Conservation (phyloP, 2,888 invertebrate species). For the Plemyria rubiginata region DNA sequence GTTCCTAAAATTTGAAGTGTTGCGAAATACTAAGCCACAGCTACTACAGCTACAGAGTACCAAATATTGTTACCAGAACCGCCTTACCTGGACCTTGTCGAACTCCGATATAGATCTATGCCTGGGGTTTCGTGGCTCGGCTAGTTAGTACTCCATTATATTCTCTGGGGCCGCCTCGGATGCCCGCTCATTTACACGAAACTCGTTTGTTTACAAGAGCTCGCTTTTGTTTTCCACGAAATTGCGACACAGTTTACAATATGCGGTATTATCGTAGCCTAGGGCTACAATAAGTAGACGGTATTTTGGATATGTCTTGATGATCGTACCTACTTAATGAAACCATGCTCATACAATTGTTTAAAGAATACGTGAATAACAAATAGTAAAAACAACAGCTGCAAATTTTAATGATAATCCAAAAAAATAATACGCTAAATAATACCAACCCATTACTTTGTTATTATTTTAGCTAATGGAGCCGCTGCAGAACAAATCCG, state of each 20-base stretch:
- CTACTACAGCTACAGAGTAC: neutral
- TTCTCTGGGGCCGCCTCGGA: constrained; percentile 28
- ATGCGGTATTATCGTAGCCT: constrained; percentile 2
- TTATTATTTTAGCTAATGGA: constrained; percentile 41
- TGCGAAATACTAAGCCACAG: neutral
- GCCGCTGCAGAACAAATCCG: constrained; percentile 30
- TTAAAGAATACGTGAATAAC: too few species aligned
- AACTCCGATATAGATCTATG: constrained; percentile 38
- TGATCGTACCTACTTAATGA: neutral
- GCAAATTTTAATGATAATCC: constrained; percentile 33
- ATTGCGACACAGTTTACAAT: constrained; percentile 1
- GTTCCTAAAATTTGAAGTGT: neutral
- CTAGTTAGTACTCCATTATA: constrained; percentile 42
- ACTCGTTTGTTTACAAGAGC: constrained; percentile 42
- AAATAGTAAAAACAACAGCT: constrained; percentile 27
- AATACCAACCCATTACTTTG: constrained; percentile 34
- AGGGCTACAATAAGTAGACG: neutral
- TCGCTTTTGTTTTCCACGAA: constrained; percentile 35
- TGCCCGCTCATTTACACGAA: constrained; percentile 35
- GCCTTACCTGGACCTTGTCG: constrained; percentile 31
- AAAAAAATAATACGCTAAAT: constrained; percentile 35
- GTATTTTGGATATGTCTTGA: neutral
- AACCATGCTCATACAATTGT: neutral
- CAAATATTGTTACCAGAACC: neutral
- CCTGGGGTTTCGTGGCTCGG: constrained; percentile 34